Evolutionary conservation across 2,113 vertebrate species (phyloP).

Genomic region (Plestiodon gilberti): DNA sequence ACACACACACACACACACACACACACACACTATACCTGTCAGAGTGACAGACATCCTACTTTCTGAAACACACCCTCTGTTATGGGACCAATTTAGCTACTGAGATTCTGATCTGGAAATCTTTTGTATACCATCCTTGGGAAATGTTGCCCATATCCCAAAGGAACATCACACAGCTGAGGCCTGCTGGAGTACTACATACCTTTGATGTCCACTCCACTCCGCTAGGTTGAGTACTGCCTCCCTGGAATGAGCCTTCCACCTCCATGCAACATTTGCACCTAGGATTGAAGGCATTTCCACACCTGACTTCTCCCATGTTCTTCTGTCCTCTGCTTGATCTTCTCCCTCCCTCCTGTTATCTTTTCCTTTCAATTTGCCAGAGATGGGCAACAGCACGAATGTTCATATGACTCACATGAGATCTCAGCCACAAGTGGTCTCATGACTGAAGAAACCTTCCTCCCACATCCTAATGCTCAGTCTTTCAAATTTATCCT

Average conservation of each 20-base stretch:
- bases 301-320: conserved; percentile 72
- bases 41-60: neutral
- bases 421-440: conserved; percentile 71
- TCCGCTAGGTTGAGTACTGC: conserved; percentile 20
- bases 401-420: conserved; percentile 79
- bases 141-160: conserved; percentile 37
- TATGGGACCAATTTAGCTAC: neutral
- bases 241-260: conserved; percentile 34
- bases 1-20: too few relatives aligned
- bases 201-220: conserved; percentile 56
- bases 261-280: conserved; percentile 62
- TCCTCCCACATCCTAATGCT: conserved; percentile 27
- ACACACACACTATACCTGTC: neutral
- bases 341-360: conserved; percentile 10
- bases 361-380: conserved; percentile 37
- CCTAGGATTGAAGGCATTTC: conserved; percentile 53
- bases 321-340: conserved; percentile 40
- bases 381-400: conserved; percentile 41
- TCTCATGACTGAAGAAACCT: conserved; percentile 82
- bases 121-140: conserved; percentile 43
- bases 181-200: conserved; percentile 36
- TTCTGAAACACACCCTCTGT: neutral
- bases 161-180: conserved; percentile 31
- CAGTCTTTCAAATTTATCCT: neutral
- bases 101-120: conserved; percentile 27